Base-by-base conservation (phyloP, 2,888 invertebrate species). In the Bellardia bayeri region DNA sequence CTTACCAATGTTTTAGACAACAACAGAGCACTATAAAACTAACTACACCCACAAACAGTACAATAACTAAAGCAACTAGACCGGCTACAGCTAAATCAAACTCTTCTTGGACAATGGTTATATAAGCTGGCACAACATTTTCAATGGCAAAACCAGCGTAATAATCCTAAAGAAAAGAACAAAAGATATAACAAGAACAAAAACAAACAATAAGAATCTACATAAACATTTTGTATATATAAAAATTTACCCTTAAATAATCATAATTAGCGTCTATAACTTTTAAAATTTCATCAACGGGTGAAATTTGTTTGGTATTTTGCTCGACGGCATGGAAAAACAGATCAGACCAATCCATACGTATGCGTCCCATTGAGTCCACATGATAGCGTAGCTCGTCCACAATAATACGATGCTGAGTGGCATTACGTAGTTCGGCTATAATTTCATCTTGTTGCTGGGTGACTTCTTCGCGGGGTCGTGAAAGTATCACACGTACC, bases 61-160 rank as follows among this genome's bases (percentile, higher is more conserved):
- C 97, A 75, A 98, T 97, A 13, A 98, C 94, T 0, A 98, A 94
- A 0, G 98, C 98, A 89, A 98, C 97, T 37, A 98, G 93, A 0
- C 98, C 98, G 23, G 97, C 97, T 54, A 98, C 94, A 0, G 98
- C 97, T 33, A 98, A 96, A 93, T 98, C 98, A 90, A 98, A 97
- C 72, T 96, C 95, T 90, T 97, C 97, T 88, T 96, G 96, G 82
- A 95, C 95, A 85, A 95, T 95, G 58, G 95, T 95, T 42, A 95
- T 94, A 90, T 96, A 95, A 2, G 96, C 96, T 14, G 96, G 96
- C 72, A 96, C 95, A 75, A 97, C 96, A 92, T 96, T 96, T 91
- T 96, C 96, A 87, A 97, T 96, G 1, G 96, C 96, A 92, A 96
- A 96, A 0, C 96, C 96, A 11, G 96, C 95, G 91, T 96, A 96